These are phyloP conservation scores for Caenorhabditis brenneri DNA, from an alignment of 1,140 invertebrate species.

Conservation along the genomic window DNA sequence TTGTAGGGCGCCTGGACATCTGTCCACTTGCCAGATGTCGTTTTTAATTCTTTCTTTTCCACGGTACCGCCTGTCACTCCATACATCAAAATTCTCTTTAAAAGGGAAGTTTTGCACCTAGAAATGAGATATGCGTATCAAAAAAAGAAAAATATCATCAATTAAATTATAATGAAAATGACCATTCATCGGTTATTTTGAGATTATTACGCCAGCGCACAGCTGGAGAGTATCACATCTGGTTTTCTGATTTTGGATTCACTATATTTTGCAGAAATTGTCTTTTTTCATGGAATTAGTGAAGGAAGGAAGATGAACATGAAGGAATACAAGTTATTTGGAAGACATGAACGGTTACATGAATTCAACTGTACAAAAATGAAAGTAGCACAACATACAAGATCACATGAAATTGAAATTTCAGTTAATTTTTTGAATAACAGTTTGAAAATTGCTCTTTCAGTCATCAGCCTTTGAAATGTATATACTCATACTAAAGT, in stretches of 20 bases:
- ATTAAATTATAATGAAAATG: neutral
- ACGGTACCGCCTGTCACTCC: conserved; percentile 22
- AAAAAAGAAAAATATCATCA: neutral
- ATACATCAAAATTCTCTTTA: conserved; percentile 1
- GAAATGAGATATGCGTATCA: neutral
- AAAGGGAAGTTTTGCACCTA: neutral
- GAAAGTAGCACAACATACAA: too few relatives aligned
- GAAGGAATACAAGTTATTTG: too few relatives aligned
- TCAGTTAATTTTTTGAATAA: too few relatives aligned
- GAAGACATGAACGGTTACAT: too few relatives aligned
- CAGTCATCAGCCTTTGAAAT: neutral
- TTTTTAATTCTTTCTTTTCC: neutral
- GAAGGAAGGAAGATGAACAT: too few relatives aligned
- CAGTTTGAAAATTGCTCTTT: too few relatives aligned
- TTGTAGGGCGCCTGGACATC: neutral
- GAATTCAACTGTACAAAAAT: too few relatives aligned
- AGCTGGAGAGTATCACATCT: neutral
- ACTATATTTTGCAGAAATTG: neutral
- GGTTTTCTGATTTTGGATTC: neutral
- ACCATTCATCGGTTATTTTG: neutral
- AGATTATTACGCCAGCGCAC: neutral
- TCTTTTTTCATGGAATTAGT: neutral
- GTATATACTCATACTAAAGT: too few relatives aligned
- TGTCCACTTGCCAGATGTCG: neutral
- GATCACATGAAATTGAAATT: too few relatives aligned